Conservation (phyloP, 2,888 invertebrate species). For the Crocallis elinguaria region DNA sequence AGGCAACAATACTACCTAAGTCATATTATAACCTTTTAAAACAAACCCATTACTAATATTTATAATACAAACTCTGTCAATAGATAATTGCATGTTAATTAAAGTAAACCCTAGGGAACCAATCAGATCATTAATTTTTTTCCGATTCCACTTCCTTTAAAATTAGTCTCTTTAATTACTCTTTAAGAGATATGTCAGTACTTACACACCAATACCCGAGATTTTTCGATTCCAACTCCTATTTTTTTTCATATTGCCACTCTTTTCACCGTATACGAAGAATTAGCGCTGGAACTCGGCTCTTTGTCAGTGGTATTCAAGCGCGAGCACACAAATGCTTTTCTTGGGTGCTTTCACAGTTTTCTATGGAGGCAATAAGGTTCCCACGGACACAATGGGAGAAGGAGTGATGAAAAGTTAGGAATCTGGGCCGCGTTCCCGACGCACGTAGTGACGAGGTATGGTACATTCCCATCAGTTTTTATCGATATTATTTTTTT, state of each 20-base stretch:
- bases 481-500: conserved; percentile 44
- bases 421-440: conserved; percentile 81
- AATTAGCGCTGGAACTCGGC: conserved; percentile 64
- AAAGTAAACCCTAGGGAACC: background rate
- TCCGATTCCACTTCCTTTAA: background rate
- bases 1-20: no score
- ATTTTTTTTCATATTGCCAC: conserved; percentile 4
- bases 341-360: conserved; percentile 80
- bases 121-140: background rate
- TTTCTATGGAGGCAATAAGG: conserved; percentile 84
- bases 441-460: conserved; percentile 63
- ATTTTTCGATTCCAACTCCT: conserved; percentile 5
- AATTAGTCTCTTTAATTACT: background rate
- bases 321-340: conserved; percentile 78
- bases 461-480: background rate
- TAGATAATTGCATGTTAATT: background rate
- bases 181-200: background rate
- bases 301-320: conserved; percentile 76
- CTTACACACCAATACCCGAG: background rate
- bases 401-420: conserved; percentile 82
- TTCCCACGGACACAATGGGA: conserved; percentile 82
- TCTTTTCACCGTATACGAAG: conserved; percentile 41
- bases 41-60: no score
- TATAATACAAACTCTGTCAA: no score
- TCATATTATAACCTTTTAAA: no score